These are phyloP conservation scores for Frankliniella intonsa DNA, from an alignment of 2,888 invertebrate genomes.

Conservation along the genomic window DNA sequence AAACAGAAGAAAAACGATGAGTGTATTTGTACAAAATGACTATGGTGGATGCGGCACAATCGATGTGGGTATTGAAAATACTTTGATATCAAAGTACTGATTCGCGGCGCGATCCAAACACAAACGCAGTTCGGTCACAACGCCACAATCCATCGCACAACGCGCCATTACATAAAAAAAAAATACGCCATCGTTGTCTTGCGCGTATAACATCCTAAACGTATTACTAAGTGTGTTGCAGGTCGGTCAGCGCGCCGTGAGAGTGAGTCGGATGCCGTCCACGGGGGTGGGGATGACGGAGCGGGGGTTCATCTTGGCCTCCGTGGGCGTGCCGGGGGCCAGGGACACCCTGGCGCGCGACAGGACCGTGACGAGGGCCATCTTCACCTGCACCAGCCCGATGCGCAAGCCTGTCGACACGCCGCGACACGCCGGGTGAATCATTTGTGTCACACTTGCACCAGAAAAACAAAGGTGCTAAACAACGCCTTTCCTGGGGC, in stretches of 20 bases:
- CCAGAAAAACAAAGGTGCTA: too few species aligned
- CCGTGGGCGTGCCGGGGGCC: not conserved
- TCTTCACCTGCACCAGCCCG: constrained; percentile 1
- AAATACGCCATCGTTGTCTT: too few species aligned
- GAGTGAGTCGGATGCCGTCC: not conserved
- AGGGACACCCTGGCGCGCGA: not conserved
- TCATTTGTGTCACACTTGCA: too few species aligned
- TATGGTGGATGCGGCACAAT: not conserved
- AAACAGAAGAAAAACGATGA: not conserved
- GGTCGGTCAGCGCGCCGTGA: not conserved
- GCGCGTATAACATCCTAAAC: too few species aligned
- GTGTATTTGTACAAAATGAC: not conserved
- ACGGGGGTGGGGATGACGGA: not conserved
- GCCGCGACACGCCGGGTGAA: not conserved
- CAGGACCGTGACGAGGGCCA: constrained; percentile 18
- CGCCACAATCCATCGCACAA: too few species aligned
- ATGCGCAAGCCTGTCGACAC: constrained; percentile 1
- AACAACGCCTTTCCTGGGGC: too few species aligned
- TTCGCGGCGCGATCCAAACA: too few species aligned
- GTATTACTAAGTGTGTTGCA: too few species aligned
- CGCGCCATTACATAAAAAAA: too few species aligned
- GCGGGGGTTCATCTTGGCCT: not conserved
- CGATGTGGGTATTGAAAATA: too few species aligned
- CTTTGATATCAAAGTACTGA: too few species aligned
- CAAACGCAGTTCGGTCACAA: too few species aligned